phyloP scores from a whole-genome alignment of 2,797 vertebrate genomes.

The Enteromius thamalakanensis region DNA sequence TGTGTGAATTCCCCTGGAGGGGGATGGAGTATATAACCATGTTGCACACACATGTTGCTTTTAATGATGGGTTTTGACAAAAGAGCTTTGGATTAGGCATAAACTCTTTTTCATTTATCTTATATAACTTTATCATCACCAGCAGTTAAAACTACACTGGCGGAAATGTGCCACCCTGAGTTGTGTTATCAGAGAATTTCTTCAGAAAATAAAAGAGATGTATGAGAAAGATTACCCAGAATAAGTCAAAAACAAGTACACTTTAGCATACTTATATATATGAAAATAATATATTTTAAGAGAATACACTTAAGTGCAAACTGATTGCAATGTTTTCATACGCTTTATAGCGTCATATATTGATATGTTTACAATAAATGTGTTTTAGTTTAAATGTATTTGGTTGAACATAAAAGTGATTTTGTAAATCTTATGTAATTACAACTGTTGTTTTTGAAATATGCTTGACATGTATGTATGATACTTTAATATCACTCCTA shows the following conservation, averaged over 20 bases:
- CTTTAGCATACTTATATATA: not conserved
- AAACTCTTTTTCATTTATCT: slow-evolving; percentile 28
- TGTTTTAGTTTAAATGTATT: not conserved
- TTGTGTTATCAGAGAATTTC: not conserved
- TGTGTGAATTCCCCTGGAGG: slow-evolving; percentile 9
- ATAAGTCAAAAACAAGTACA: not conserved
- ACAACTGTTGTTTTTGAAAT: not conserved
- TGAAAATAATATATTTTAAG: not conserved
- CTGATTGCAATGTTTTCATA: not conserved
- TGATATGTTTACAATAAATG: not conserved
- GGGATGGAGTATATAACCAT: slow-evolving; percentile 2
- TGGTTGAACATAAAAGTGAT: not conserved
- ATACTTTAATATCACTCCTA: not conserved
- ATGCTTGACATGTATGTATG: not conserved
- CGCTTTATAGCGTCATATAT: not conserved
- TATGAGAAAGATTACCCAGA: not conserved
- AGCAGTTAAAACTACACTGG: slow-evolving; percentile 12
- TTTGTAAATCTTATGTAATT: not conserved
- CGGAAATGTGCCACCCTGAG: not conserved
- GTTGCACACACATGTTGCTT: slow-evolving; percentile 48
- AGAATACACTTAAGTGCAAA: not conserved
- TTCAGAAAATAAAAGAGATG: not conserved
- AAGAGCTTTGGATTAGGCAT: slow-evolving; percentile 36
- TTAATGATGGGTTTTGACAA: slow-evolving; percentile 49
- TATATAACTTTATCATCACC: slow-evolving; percentile 31